Base-by-base conservation (phyloP, 2,888 invertebrate species). In the Oconnorella tubifera region DNA sequence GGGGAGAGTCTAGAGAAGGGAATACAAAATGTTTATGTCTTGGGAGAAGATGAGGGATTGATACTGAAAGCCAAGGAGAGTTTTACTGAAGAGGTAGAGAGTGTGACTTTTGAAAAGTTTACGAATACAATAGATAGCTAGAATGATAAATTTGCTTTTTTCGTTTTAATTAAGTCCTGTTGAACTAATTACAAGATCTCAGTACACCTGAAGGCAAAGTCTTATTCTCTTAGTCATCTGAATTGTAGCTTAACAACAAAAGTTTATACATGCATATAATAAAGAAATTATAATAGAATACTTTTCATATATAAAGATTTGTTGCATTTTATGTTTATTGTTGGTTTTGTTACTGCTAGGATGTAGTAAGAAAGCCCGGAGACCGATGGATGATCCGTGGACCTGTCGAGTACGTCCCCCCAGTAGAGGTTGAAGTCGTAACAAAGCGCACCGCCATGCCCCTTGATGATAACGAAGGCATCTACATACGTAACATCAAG, bases 301-400 rank as follows among this genome's bases (percentile, higher is more conserved):
- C n/a, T n/a, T n/a, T n/a, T n/a, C n/a, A n/a, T n/a, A n/a, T n/a
- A n/a, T n/a, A n/a, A n/a, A n/a, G n/a, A n/a, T n/a, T n/a, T n/a
- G n/a, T n/a, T n/a, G n/a, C n/a, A 40, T 40, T 40, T 40, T 40
- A 40, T 40, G 19, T 40, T 40, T 40, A 10, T 40, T 40, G 10
- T 14, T 19, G 19, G 10, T 14, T 40, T 40, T 40, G 40, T 40
- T 40, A 14, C 25, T 63, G 28, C 40, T n/a, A 75, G 73, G 66
- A 69, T 14, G 59, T 73, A 23, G 65, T 74, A n/a, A 74, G 83
- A 2, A 72, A 75, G 51, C 83, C 84, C n/a, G 84, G 84, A 31
- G 84, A 84, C 70, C 69, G 78, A 27, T 84, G 84, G 84, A 83
- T 84, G 82, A 83, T 84, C 69, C 75, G 83, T 27, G 84, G 84